Percentiles rank a stretch among this genome's conserved stretches.
These are phyloP conservation scores for Mastacembelus armatus DNA, from an alignment of 2,797 vertebrate genomes.

Conservation along the genomic window DNA sequence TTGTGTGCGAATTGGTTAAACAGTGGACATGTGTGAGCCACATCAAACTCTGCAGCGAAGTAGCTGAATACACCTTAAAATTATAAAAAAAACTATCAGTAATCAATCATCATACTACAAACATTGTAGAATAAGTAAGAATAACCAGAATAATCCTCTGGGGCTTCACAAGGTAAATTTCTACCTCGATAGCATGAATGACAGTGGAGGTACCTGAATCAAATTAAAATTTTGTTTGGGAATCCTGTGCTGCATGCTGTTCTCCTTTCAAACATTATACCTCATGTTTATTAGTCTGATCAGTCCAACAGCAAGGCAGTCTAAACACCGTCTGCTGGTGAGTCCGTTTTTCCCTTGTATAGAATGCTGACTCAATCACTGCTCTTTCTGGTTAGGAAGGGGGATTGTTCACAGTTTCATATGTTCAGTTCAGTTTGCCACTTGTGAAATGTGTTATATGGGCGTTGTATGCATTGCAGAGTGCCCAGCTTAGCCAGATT, in stretches of 20 bases:
- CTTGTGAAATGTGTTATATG: constrained; percentile 6
- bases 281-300: neutral
- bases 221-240: neutral
- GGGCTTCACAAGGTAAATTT: neutral
- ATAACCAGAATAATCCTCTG: neutral
- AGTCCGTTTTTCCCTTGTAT: neutral
- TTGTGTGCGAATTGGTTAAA: too few relatives aligned
- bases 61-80: too few relatives aligned
- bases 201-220: too few relatives aligned
- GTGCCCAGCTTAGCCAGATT: constrained; percentile 92
- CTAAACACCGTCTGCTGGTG: neutral
- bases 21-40: too few relatives aligned
- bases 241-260: neutral
- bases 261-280: neutral
- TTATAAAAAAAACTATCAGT: neutral
- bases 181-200: neutral
- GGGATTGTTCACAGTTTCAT: constrained; percentile 1
- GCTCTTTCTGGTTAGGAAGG: neutral
- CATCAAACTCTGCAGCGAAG: too few relatives aligned
- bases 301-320: neutral
- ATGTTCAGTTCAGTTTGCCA: neutral
- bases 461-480: constrained; percentile 80
- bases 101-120: neutral
- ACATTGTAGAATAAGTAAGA: neutral
- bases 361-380: neutral